A percentile compares a stretch with the other conserved stretches of the same genome.
Conservation (phyloP, 2,888 invertebrate genomes). For the Amblyjoppa fuscipennis region DNA sequence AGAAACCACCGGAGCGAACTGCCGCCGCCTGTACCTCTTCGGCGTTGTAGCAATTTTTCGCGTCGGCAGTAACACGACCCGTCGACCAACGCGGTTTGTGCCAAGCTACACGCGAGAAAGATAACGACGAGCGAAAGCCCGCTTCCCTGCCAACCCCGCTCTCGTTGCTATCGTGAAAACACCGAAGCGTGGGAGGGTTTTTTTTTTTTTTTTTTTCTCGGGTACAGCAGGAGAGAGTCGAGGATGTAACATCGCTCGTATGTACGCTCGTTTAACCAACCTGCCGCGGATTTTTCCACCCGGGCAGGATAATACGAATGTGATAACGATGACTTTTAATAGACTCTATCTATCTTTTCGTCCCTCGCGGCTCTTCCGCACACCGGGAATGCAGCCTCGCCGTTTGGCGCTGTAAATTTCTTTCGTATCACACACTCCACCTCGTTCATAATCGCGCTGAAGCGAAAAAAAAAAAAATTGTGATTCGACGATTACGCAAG, state of each 20-base stretch:
- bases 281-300: conserved; percentile 53
- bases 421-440: background rate
- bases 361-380: conserved; percentile 8
- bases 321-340: conserved; percentile 70
- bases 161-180: conserved; percentile 60
- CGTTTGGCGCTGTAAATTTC: background rate
- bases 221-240: background rate
- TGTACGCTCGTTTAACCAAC: conserved; percentile 50
- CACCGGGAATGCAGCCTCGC: too few species aligned
- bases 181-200: conserved; percentile 39
- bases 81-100: conserved; percentile 52
- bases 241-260: conserved; percentile 1
- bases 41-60: conserved; percentile 67
- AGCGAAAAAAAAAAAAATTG: background rate
- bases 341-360: conserved; percentile 61
- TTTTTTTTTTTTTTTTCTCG: conserved; percentile 23
- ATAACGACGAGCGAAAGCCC: conserved; percentile 64
- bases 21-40: conserved; percentile 32
- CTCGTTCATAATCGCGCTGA: background rate
- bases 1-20: conserved; percentile 52
- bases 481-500: background rate
- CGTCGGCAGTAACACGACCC: conserved; percentile 64
- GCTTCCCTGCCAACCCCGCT: conserved; percentile 50
- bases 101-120: conserved; percentile 57
- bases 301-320: conserved; percentile 60